Conservation (phyloP, 2,888 invertebrate genomes). For the Leptura quadrifasciata region DNA sequence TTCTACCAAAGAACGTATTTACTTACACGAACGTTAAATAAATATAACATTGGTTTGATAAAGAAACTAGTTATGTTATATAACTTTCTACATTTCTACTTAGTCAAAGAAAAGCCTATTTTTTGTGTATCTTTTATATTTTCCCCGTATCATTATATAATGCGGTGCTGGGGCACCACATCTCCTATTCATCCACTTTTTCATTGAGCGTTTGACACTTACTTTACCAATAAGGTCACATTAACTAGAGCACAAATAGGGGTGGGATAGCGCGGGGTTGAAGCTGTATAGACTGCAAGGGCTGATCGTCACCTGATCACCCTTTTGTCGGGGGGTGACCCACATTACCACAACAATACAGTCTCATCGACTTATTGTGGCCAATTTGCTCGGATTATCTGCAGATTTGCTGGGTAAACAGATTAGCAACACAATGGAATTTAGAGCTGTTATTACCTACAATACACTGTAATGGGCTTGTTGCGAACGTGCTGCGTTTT, state of each 20-base stretch:
- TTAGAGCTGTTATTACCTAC: background rate
- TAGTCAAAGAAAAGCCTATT: background rate
- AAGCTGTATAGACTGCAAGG: slow-evolving; percentile 35
- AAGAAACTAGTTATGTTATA: background rate
- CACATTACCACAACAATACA: slow-evolving; percentile 31
- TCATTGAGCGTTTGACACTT: slow-evolving; percentile 33
- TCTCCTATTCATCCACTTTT: slow-evolving; percentile 29
- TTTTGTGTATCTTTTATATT: slow-evolving; percentile 12
- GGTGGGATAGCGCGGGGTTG: slow-evolving; percentile 16
- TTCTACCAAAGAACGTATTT: background rate
- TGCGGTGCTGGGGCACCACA: slow-evolving; percentile 22
- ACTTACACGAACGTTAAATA: background rate
- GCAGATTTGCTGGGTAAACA: slow-evolving; percentile 16
- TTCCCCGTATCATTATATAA: slow-evolving; percentile 21
- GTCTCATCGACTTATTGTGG: slow-evolving; percentile 9
- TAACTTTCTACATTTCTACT: background rate
- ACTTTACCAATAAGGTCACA: slow-evolving; percentile 31
- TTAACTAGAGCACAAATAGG: slow-evolving; percentile 35
- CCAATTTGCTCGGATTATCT: slow-evolving; percentile 19
- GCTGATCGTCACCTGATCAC: slow-evolving; percentile 31
- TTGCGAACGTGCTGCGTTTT: background rate
- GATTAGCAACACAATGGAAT: background rate
- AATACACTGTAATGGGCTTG: background rate
- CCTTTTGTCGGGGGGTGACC: slow-evolving; percentile 32
- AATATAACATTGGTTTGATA: background rate